Conservation (phyloP, 2,797 vertebrate species). For the Pterois miles region DNA sequence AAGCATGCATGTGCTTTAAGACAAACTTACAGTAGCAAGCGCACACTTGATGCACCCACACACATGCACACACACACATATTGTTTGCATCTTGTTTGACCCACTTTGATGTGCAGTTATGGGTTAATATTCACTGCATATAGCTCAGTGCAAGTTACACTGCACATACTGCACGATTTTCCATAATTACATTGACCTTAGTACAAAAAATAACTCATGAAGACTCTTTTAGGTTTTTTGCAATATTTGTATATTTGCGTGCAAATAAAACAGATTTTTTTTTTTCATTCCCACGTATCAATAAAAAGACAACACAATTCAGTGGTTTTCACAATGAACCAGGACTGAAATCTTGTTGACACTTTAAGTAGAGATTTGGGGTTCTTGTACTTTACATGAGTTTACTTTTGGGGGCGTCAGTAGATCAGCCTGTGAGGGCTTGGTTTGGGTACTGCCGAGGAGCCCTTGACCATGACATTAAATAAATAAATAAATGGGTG, state of each 20-base stretch:
- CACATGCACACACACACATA: neutral
- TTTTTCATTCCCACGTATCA: no score
- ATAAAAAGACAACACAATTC: no score
- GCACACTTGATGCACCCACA: neutral
- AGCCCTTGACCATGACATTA: no score
- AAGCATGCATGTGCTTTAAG: conserved; percentile 26
- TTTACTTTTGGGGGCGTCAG: no score
- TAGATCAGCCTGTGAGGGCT: no score
- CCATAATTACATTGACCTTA: neutral
- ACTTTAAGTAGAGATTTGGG: neutral
- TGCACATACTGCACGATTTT: neutral
- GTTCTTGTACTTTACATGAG: neutral
- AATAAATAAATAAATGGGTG: no score
- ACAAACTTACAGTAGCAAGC: conserved; percentile 1
- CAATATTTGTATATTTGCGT: no score
- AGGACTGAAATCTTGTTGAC: no score
- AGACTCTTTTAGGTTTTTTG: neutral
- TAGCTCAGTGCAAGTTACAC: neutral
- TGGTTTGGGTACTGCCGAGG: no score
- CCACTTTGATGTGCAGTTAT: neutral
- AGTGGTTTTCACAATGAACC: no score
- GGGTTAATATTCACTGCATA: neutral
- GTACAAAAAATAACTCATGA: neutral
- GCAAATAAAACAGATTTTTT: no score
- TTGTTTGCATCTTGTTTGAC: neutral